Evolutionary conservation across 2,888 invertebrate genomes (phyloP).

Genomic region (Lasioglossum oenotherae): DNA sequence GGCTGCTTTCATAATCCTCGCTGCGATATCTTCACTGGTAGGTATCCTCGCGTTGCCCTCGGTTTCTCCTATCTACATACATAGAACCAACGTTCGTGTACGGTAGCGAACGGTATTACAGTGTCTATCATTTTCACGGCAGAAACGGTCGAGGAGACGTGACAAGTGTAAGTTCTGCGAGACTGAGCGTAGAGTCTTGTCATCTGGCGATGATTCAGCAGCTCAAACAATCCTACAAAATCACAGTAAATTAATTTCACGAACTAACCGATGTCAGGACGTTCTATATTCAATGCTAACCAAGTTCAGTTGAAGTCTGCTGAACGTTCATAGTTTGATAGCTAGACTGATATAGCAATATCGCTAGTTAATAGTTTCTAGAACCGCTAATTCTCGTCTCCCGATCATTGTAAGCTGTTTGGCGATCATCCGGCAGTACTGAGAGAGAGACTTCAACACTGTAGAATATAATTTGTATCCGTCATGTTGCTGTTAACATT

Average conservation of each 20-base stretch:
- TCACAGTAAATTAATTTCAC: neutral
- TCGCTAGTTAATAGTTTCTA: conserved; percentile 13
- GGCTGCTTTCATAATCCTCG: conserved; percentile 90
- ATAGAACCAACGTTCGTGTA: neutral
- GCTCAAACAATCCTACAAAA: neutral
- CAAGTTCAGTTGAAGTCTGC: neutral
- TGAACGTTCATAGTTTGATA: neutral
- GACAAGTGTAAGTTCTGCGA: conserved; percentile 75
- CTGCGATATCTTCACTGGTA: conserved; percentile 92
- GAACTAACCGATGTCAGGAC: neutral
- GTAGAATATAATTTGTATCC: conserved; percentile 11
- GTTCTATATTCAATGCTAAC: neutral
- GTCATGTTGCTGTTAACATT: neutral
- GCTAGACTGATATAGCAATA: neutral
- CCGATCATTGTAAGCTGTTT: conserved; percentile 12
- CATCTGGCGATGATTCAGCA: neutral
- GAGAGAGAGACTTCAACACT: neutral
- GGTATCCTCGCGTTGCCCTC: conserved; percentile 83
- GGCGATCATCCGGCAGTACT: neutral
- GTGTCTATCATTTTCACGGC: conserved; percentile 55
- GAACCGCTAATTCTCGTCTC: neutral
- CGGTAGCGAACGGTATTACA: neutral
- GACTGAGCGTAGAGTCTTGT: conserved; percentile 31
- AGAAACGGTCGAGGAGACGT: conserved; percentile 75
- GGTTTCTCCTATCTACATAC: neutral